Base-by-base conservation (phyloP, 2,888 invertebrate genomes). In the Macrosiphum euphorbiae region DNA sequence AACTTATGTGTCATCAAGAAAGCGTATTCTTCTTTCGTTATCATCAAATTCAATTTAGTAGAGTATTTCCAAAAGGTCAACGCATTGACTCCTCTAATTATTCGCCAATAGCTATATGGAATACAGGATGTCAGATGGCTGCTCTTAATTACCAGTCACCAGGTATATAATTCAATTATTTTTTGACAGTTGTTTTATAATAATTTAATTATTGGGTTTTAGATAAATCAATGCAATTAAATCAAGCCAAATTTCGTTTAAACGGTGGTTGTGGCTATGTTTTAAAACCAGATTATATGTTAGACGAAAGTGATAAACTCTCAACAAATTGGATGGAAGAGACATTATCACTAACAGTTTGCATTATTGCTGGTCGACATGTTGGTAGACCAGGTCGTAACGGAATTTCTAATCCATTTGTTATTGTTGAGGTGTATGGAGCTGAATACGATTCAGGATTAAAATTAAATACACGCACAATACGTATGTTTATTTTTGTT, bases 41-140 rank as follows among this genome's bases (percentile, higher is more conserved):
- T 95, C 98, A 98, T 96, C 97, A 97, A 96, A 96, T 96, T 95
- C 99, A 99, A 96, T 97, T 99, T 94, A 99, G 98, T 95, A 97
- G 99, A 67, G 98, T 99, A 3, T 99, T 99, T 96, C 99, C 99
- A 0, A 98, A 98, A 95, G 98, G 99, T 0, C 98, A 98, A 95
- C 97, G 99, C 91, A 97, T 99, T 93, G 99, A 99, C 95, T 99
- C 99, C 0, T 99, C 99, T 0, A 99, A 99, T 96, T 99, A 99
- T 96, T 98, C 98, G 96, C 99, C 99, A 0, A 97, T 98, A 13
- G 97, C 98, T 3, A 98, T 99, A 96, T 99, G 99, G 99, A 99
- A 99, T 96, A 97, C 97, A 26, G 99, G 99, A 1, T 98, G 98
- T 89, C 99, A 99, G 96, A 98, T 99, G 99, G 98, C 98, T 0